Evolutionary conservation across 2,113 vertebrate genomes (phyloP), one percentile per base, ranked within the genome.

Genomic region (Chlamydotis undulata): DNA sequence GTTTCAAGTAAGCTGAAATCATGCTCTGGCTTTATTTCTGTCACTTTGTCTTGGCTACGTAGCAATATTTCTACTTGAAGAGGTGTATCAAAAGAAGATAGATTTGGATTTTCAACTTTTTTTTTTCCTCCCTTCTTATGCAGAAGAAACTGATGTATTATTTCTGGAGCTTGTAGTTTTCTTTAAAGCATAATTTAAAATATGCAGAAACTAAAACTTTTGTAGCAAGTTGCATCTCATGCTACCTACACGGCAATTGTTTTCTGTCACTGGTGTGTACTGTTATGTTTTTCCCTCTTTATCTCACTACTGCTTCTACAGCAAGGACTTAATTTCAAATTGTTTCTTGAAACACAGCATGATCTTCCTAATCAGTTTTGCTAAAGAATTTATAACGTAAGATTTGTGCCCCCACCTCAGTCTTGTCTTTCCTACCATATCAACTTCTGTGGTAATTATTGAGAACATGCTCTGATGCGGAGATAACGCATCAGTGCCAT

Each of bases 401-500:
- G 45, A 57, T 73, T 61, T 69, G 22, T 88, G 52, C 13, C 22
- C 14, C 22, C 6, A 28, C 19, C 23, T 23, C 21, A 19, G 26
- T 79, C 83, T 76, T 75, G 56, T 74, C 49, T 90, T 80, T 73
- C 25, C 35, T 83, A 29, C 70, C 22, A 2, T 76, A 69, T 80
- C 39, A 73, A 1, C 14, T 85, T 84, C 25, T 82, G 71, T 76
- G 70, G 70, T 88, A 60, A 31, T 63, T 90, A 41, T 7, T 82
- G 79, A 79, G 85, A 85, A 68, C 28, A 21, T 3, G 10, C 11
- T 86, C 39, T 43, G 15, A 83, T 80, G 45, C 35, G 49, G 80
- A 87, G 89, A 65, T 77, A 82, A 89, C 82, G n/a, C 69, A 77
- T 82, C 60, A 41, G 55, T 74, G 57, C 81, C 43, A 47, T 79